Evolutionary conservation across 2,113 vertebrate species (phyloP).

Genomic region (Hydrolagus affinis): DNA sequence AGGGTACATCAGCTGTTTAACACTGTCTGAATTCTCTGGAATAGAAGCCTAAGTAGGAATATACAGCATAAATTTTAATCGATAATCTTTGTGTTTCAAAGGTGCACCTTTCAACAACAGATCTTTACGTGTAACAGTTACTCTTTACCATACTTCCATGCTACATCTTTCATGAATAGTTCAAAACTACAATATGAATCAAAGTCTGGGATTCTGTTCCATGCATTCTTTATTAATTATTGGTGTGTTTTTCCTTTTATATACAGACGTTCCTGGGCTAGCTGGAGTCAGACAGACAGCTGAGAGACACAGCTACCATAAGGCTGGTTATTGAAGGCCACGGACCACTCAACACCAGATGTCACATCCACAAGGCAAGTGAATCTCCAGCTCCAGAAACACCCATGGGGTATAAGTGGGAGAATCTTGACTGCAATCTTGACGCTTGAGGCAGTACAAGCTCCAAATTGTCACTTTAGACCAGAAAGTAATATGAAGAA

Average conservation of each 20-base stretch:
- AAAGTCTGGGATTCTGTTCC: no score
- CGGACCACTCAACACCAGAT: neutral
- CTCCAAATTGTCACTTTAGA: neutral
- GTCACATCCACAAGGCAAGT: neutral
- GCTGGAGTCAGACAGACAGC: neutral
- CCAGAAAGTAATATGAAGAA: neutral
- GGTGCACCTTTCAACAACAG: no score
- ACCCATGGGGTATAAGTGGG: neutral
- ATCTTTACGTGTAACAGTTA: no score
- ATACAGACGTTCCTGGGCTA: neutral
- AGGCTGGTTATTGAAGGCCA: neutral
- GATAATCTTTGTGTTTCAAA: no score
- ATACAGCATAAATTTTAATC: no score
- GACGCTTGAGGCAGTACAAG: neutral
- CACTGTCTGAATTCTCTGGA: neutral
- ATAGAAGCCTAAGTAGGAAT: no score
- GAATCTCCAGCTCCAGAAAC: neutral
- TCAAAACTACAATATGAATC: no score
- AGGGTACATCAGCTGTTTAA: neutral
- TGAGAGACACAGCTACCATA: neutral
- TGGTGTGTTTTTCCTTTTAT: neutral
- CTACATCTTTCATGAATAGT: no score
- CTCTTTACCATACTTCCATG: no score
- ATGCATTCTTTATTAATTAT: no score
- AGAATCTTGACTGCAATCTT: neutral